Conservation (phyloP, 1,140 invertebrate species). For the Chelonus insularis region DNA sequence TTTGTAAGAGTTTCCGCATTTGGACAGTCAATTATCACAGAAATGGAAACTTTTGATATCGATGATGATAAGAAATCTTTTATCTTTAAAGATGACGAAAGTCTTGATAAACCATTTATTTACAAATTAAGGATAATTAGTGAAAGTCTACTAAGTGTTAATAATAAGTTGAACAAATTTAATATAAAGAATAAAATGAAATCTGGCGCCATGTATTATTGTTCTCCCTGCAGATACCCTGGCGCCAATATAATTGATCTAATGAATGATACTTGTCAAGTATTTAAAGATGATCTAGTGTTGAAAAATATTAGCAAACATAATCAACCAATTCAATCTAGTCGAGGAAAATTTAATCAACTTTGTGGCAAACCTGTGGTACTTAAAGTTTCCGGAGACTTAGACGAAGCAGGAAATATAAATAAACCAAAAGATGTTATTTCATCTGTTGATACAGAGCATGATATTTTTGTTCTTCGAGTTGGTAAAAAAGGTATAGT, state of each 20-base stretch:
- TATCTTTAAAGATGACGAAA: constrained; percentile 39
- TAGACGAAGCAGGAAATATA: constrained; percentile 21
- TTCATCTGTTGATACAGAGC: constrained; percentile 35
- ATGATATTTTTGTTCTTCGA: constrained; percentile 53
- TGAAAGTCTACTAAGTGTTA: constrained; percentile 22
- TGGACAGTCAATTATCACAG: constrained; percentile 47
- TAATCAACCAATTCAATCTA: constrained; percentile 36
- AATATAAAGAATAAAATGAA: constrained; percentile 13
- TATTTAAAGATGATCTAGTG: neutral
- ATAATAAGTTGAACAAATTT: neutral
- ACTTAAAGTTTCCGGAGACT: constrained; percentile 49
- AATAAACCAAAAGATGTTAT: constrained; percentile 42
- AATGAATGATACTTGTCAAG: neutral
- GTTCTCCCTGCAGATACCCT: constrained; percentile 9
- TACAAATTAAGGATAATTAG: constrained; percentile 42
- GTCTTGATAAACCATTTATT: constrained; percentile 14
- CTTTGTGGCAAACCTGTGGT: constrained; percentile 50
- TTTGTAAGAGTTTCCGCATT: constrained; percentile 45
- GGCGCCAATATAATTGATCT: neutral
- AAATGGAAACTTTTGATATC: constrained; percentile 44
- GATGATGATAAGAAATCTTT: constrained; percentile 23
- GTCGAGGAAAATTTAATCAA: constrained; percentile 30
- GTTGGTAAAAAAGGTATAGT: constrained; percentile 57
- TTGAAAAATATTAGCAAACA: neutral
- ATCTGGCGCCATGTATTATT: neutral